Base-by-base conservation (phyloP, 1,140 invertebrate species). In the Pseudomyrmex concolor region DNA sequence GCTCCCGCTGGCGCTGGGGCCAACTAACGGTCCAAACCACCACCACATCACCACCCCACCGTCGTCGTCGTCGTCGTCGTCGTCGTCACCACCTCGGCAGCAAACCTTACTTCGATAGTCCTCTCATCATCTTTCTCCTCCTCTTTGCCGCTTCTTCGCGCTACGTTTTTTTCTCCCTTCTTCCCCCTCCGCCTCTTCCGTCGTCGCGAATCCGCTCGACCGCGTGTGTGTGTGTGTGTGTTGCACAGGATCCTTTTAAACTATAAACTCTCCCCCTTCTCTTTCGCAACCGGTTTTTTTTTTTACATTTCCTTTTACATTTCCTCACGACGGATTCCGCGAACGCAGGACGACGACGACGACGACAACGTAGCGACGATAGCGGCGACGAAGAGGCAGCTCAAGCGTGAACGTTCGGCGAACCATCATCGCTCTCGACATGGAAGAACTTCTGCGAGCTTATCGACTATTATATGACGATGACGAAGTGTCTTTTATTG, bases 21-120 rank as follows among this genome's bases (percentile, higher is more conserved):
- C 92, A 93, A 92, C 91, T 93, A 93, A 93, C 92, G 92, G 92
- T 93, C 88, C 89, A 83, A 83, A 60, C 92, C 92, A 92, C 92
- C 62, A 54, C 34, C 34, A 34, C 34, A 34, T 34, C 34, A 5
- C 57, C 76, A 60, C 55, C 85, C 55, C 85, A 63, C 89, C 91
- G 91, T 91, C 91, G 89, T 91, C 25, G 25, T 25, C 25, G 22
- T 22, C 87, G 90, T 63, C 51, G 25, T 34, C 51, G 48, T 19
- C 76, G 17, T 80, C 76, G 15, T 66, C 66, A 78, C 43, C 66
- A 48, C 19, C 66, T 34, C 34, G 34, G 34, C 34, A 34, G 54
- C 76, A 48, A 80, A 71, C 54, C 66, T 80, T 34, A 82, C 85
- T 85, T 84, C 82, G 83, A 86, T 81, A 73, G 81, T 88, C 88